phyloP scores from a whole-genome alignment of 2,797 vertebrate species.

The Brachymystax lenok region DNA sequence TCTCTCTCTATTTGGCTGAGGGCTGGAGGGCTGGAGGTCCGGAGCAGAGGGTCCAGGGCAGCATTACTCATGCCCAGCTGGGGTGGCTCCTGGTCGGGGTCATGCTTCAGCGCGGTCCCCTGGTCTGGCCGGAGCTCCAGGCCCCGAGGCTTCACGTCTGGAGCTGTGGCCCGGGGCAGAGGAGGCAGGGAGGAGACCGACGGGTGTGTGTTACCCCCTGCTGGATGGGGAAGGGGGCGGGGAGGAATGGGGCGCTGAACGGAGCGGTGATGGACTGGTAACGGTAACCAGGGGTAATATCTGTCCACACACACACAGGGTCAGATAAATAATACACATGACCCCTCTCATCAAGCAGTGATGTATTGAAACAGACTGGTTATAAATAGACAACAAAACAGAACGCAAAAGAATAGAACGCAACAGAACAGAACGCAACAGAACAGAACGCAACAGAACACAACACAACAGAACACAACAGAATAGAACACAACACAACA shows the following conservation, averaged over 20 bases:
- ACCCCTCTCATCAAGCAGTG: neutral
- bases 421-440: too few species aligned
- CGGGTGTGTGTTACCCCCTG: constrained; percentile 73
- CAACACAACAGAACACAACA: too few species aligned
- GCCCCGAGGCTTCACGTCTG: constrained; percentile 82
- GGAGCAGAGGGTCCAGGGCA: constrained; percentile 62
- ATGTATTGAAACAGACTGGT: neutral
- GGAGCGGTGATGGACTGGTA: constrained; percentile 87
- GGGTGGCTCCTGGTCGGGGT: constrained; percentile 75
- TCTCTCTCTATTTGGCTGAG: neutral
- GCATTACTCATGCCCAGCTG: constrained; percentile 59
- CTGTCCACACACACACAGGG: constrained; percentile 61
- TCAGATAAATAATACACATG: neutral
- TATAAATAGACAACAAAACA: too few species aligned
- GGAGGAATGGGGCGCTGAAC: constrained; percentile 85
- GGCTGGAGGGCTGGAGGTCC: constrained; percentile 41
- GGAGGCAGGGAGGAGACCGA: constrained; percentile 75
- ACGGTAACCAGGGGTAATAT: constrained; percentile 86
- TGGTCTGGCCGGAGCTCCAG: constrained; percentile 69
- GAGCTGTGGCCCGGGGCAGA: constrained; percentile 72
- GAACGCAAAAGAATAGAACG: too few species aligned
- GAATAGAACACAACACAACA: too few species aligned
- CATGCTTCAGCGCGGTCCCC: constrained; percentile 78
- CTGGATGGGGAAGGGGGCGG: constrained; percentile 81
- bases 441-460: too few species aligned